Base-by-base conservation (phyloP, 1,140 invertebrate genomes). In the Drosophila auraria region DNA sequence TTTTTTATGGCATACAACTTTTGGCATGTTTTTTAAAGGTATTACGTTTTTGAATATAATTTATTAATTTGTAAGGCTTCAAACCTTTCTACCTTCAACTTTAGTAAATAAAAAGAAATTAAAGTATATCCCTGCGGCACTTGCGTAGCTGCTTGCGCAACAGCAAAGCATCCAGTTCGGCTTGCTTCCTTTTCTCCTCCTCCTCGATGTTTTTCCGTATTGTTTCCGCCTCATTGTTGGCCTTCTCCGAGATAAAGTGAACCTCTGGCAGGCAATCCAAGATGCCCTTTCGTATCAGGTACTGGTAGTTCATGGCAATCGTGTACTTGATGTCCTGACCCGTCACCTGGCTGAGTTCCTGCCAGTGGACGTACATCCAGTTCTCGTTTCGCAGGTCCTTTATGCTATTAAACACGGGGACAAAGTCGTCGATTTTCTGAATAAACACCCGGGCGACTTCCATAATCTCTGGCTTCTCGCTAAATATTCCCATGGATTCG, bases 281-380 rank as follows among this genome's bases (percentile, higher is more conserved):
- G n/a, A 93, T 87, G n/a, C 84, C 84, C 44, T 92, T 93, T 5
- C 76, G 82, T 0, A 92, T 66, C 0, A 91, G 73, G 23, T 92
- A 92, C 62, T 73, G 59, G 33, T 91, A 93, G 53, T 93, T 93
- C 79, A 93, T 78, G 0, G 83, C 47, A 0, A 72, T 6, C 0
- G 87, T 58, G 59, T 83, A 92, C 51, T 93, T 93, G 20, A 93
- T 82, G 0, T 93, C 92, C 2, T 60, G 51, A 7, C 90, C 92
- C 12, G 83, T 49, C 9, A 59, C 56, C 17, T 45, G 27, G n/a
- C 65, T 51, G 0, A 93, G 64, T 54, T 93, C 92, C 51, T 70
- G 58, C 92, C 92, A 93, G 61, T 93, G 91, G n/a, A 91, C 8
- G 15, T 65, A 78, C 38, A 92, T 80, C 92, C 92, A 93, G 66